Evolutionary conservation across 2,888 invertebrate species (phyloP).

Genomic region (Congeria kusceri): DNA sequence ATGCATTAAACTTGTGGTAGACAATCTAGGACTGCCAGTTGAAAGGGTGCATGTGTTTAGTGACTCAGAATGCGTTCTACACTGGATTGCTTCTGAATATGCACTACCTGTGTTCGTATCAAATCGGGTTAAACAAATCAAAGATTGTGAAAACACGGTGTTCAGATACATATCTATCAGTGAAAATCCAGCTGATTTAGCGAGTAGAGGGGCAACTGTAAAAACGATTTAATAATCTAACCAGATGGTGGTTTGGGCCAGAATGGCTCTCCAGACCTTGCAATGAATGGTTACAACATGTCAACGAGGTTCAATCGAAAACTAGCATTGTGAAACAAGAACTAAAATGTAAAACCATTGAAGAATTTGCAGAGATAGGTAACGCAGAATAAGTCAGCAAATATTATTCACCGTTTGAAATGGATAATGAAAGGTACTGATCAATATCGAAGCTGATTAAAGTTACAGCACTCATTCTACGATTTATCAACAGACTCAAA

Average conservation of each 20-base stretch:
- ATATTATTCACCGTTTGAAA: conserved; percentile 13
- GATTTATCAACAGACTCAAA: conserved; percentile 22
- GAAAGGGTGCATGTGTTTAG: conserved; percentile 4
- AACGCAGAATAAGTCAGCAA: background rate
- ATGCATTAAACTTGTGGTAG: conserved; percentile 1
- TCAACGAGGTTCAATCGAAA: no score
- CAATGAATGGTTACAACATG: background rate
- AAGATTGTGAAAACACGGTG: background rate
- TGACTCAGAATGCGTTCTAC: conserved; percentile 26
- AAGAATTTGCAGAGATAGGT: background rate
- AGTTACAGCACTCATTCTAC: conserved; percentile 8
- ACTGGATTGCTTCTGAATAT: conserved; percentile 24
- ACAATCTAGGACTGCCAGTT: background rate
- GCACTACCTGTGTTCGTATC: conserved; percentile 20
- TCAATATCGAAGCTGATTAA: conserved; percentile 27
- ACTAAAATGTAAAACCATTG: no score
- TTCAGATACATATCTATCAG: background rate
- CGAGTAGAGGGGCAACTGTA: conserved; percentile 7
- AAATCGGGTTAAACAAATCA: conserved; percentile 28
- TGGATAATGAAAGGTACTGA: conserved; percentile 25
- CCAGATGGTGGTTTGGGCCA: conserved; percentile 21
- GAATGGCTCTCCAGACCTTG: background rate
- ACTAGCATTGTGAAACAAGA: no score
- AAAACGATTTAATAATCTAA: background rate
- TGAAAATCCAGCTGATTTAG: conserved; percentile 19